These are phyloP conservation scores for Coptodon rendalli DNA, from an alignment of 2,113 vertebrate genomes.

Conservation along the genomic window DNA sequence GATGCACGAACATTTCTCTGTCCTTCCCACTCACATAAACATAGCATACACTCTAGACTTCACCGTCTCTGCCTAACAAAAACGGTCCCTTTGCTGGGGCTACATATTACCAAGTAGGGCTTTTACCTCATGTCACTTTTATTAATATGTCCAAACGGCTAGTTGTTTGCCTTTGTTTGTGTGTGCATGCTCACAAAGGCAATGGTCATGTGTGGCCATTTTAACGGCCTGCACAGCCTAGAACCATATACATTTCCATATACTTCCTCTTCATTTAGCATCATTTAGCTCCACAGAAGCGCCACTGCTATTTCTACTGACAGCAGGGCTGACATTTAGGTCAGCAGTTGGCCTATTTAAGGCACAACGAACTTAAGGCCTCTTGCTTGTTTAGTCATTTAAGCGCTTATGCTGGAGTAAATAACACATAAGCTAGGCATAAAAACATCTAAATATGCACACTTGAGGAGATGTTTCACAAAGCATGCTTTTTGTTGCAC, in stretches of 20 bases:
- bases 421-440: background rate
- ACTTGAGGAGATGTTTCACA: background rate
- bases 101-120: background rate
- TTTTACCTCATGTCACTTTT: constrained; percentile 13
- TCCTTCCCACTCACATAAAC: background rate
- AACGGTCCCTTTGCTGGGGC: background rate
- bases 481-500: background rate
- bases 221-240: background rate
- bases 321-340: constrained; percentile 60
- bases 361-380: constrained; percentile 24
- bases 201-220: background rate
- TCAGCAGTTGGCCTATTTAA: constrained; percentile 66
- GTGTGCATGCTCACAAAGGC: background rate
- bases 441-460: background rate
- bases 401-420: constrained; percentile 10
- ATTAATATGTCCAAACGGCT: background rate
- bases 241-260: background rate
- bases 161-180: background rate
- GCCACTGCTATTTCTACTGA: constrained; percentile 37
- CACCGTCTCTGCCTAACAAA: background rate
- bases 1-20: background rate
- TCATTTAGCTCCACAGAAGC: background rate
- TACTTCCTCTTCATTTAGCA: background rate
- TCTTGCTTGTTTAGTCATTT: constrained; percentile 24
- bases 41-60: background rate